Base-by-base conservation (phyloP, 2,888 invertebrate genomes). In the Caenorhabditis sp. region DNA sequence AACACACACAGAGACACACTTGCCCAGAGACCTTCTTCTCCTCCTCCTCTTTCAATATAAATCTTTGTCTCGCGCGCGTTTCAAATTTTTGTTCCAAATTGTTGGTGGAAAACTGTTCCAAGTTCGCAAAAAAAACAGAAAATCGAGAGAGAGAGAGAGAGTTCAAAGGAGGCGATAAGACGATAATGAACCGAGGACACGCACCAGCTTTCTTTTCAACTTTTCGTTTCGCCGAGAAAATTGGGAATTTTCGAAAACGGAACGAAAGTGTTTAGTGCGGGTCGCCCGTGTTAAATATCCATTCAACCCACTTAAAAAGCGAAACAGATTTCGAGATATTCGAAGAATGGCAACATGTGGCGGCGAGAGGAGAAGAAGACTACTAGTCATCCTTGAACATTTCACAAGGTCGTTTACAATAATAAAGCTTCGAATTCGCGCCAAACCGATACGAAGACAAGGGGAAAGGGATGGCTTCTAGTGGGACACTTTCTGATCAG, bases 231-330 rank as follows among this genome's bases (percentile, higher is more conserved):
- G n/a, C n/a, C n/a, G n/a, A n/a, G n/a, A n/a, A n/a, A n/a, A n/a
- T n/a, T n/a, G n/a, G n/a, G n/a, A 60, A 51, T 60, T 69, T 50
- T 70, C 53, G 56, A 32, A 20, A 5, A 55, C n/a, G 56, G 24
- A 18, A 20, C 44, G 68, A n/a, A n/a, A n/a, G n/a, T n/a, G n/a
- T n/a, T n/a, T n/a, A n/a, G n/a, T n/a, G n/a, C n/a, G 58, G 69
- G 69, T 58, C 35, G 47, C 32, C 9, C 32, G 26, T 37, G 32
- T 47, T 69, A n/a, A n/a, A n/a, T n/a, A n/a, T n/a, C n/a, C n/a
- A 69, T 69, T 60, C 58, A 60, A 70, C 61, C 70, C 70, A 70
- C 70, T 70, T 70, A 71, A 71, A 62, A 62, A 61, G 47, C n/a
- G n/a, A 24, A 53, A 47, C 22, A 44, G 40, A 32, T 65, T 72